Percentiles rank a stretch among this genome's conserved stretches.
These are phyloP conservation scores for Biston stratarius DNA, from an alignment of 2,888 invertebrate species.

Conservation along the genomic window DNA sequence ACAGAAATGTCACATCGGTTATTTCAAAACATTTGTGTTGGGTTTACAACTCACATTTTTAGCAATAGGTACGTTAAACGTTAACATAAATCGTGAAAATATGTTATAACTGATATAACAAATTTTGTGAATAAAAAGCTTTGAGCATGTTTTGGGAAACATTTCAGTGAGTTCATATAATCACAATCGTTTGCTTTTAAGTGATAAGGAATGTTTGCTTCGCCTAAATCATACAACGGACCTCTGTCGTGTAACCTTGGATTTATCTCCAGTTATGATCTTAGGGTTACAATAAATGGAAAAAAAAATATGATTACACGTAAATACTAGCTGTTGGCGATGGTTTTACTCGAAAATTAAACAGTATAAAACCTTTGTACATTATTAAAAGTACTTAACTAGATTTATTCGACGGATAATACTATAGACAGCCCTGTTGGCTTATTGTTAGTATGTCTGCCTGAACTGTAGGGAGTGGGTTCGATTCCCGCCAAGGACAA, in stretches of 20 bases:
- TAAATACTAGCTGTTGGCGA: neutral
- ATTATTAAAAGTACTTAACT: neutral
- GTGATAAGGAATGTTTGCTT: slow-evolving; percentile 8
- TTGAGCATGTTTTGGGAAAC: neutral
- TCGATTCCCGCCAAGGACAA: no score
- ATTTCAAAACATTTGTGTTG: no score
- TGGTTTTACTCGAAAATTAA: neutral
- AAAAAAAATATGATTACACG: neutral
- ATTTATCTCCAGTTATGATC: neutral
- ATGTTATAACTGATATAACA: neutral
- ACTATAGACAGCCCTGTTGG: no score
- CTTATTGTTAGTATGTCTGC: no score
- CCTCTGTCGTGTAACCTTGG: slow-evolving; percentile 8
- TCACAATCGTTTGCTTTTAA: slow-evolving; percentile 1
- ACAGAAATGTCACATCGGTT: no score
- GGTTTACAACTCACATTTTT: no score
- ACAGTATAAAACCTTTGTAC: neutral
- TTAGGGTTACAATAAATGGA: neutral
- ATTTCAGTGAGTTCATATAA: neutral
- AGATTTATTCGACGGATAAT: no score
- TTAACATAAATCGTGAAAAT: no score
- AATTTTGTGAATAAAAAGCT: neutral
- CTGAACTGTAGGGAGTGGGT: no score
- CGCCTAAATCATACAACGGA: slow-evolving; percentile 10
- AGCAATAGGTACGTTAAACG: no score